phyloP scores from a whole-genome alignment of 2,113 vertebrate species.

The Mola mola region DNA sequence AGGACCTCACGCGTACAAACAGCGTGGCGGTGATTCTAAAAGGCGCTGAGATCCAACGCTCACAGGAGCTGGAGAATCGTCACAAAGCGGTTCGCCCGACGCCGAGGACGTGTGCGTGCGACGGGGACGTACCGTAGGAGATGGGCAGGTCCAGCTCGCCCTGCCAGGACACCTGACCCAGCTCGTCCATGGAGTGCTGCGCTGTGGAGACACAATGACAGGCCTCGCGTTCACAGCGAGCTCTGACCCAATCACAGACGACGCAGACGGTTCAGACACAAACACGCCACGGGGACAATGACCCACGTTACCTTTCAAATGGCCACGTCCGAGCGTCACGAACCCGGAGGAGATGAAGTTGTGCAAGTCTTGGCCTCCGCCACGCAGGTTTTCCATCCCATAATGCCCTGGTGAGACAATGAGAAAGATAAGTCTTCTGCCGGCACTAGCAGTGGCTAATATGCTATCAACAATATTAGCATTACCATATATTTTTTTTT shows the following conservation, averaged over 20 bases:
- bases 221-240: constrained; percentile 37
- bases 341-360: constrained; percentile 99
- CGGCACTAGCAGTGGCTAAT: too few relatives aligned
- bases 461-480: too few relatives aligned
- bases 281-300: background rate
- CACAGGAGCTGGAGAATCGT: too few relatives aligned
- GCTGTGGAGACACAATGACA: constrained; percentile 73
- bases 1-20: too few relatives aligned
- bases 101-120: too few relatives aligned
- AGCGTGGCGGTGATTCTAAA: too few relatives aligned
- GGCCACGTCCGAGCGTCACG: constrained; percentile 94
- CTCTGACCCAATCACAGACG: background rate
- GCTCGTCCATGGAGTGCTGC: constrained; percentile 81
- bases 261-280: too few relatives aligned
- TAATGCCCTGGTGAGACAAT: constrained; percentile 85
- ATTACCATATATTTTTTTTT: too few relatives aligned
- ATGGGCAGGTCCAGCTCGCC: constrained; percentile 79
- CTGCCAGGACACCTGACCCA: constrained; percentile 79
- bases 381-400: constrained; percentile 91
- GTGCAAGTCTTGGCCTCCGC: constrained; percentile 92
- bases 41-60: too few relatives aligned
- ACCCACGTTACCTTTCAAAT: constrained; percentile 97
- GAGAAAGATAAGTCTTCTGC: too few relatives aligned
- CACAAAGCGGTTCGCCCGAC: too few relatives aligned
- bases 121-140: constrained; percentile 76